Evolutionary conservation across 2,113 vertebrate species (phyloP).

Genomic region (Rhinoderma darwinii): DNA sequence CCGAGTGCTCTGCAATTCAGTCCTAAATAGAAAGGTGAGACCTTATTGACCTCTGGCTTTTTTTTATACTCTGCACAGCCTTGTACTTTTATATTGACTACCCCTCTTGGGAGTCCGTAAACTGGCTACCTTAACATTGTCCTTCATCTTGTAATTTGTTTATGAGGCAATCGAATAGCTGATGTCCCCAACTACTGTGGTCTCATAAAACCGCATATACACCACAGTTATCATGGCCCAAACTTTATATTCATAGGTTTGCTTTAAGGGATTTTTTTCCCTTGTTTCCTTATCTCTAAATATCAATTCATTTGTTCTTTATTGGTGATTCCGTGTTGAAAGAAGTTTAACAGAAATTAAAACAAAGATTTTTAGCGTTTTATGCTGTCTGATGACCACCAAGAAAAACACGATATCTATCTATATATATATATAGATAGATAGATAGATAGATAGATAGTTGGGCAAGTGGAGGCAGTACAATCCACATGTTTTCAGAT

Average conservation of each 20-base stretch:
- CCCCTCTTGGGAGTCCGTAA: not conserved
- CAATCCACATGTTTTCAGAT: not conserved
- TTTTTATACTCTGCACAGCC: not conserved
- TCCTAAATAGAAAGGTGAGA: slow-evolving; percentile 22
- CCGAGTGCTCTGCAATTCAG: not conserved
- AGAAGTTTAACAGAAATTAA: too few species aligned
- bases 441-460: too few species aligned
- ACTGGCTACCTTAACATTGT: slow-evolving; percentile 24
- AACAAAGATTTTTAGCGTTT: not conserved
- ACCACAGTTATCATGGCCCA: not conserved
- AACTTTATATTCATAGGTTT: not conserved
- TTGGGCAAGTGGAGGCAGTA: not conserved
- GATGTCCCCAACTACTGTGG: not conserved
- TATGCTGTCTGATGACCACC: not conserved
- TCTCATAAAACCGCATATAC: not conserved
- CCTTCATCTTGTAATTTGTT: slow-evolving; percentile 25
- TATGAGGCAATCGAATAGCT: not conserved
- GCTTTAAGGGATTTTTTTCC: not conserved
- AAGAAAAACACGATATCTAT: too few species aligned
- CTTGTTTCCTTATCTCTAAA: not conserved
- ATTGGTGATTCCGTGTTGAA: not conserved
- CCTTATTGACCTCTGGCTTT: slow-evolving; percentile 5
- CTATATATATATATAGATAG: too few species aligned
- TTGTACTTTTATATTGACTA: slow-evolving; percentile 24
- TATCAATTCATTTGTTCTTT: not conserved